A percentile compares a stretch with the other conserved stretches of the same genome.
Conservation (phyloP, 2,888 invertebrate species). For the Brenthis ino region DNA sequence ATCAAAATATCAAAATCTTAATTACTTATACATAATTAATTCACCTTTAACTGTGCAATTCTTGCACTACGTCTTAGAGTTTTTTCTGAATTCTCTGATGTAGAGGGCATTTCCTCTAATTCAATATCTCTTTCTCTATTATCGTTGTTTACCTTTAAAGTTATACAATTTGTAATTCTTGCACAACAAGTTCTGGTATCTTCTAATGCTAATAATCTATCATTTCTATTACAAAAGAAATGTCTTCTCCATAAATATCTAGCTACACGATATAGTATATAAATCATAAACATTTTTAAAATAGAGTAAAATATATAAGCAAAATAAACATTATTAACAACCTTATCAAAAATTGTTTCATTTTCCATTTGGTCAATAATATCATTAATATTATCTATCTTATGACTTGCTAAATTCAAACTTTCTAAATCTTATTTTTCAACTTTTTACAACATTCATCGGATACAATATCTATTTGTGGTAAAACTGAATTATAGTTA, state of each 20-base stretch:
- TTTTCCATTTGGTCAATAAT: constrained; percentile 27
- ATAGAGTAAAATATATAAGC: constrained; percentile 1
- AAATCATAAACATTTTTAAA: no score
- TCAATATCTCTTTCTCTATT: no score
- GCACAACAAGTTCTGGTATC: not conserved
- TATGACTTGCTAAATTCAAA: constrained; percentile 32
- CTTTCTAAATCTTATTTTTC: constrained; percentile 13
- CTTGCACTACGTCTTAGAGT: no score
- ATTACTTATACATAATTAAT: no score
- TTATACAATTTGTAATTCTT: no score
- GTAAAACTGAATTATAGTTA: constrained; percentile 25
- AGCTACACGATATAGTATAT: constrained; percentile 23
- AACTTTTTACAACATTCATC: constrained; percentile 33
- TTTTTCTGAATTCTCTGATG: no score
- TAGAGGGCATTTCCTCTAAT: no score
- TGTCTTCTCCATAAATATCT: constrained; percentile 29
- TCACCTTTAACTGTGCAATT: no score
- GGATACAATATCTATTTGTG: constrained; percentile 23
- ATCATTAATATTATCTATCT: constrained; percentile 20
- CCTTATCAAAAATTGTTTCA: constrained; percentile 18
- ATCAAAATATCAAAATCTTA: no score
- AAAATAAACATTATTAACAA: constrained; percentile 29
- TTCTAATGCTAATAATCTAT: constrained; percentile 22
- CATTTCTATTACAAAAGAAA: constrained; percentile 24
- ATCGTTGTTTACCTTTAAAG: no score